phyloP scores from a whole-genome alignment of 2,113 vertebrate genomes.

The Labeo catla region DNA sequence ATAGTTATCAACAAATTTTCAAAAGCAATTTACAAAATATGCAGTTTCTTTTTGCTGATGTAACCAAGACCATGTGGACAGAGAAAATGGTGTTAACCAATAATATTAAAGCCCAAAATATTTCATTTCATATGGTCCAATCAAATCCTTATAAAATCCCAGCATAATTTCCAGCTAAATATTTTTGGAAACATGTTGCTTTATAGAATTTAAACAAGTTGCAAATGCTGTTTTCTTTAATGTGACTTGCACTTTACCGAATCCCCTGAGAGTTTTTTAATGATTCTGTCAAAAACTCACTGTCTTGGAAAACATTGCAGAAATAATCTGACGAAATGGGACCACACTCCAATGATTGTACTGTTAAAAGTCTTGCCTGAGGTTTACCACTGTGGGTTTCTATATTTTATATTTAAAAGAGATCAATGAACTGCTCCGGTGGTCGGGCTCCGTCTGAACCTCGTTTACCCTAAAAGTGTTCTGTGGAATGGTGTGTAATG shows the following conservation, averaged over 20 bases:
- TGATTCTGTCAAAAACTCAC: background rate
- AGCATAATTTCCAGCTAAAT: background rate
- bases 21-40: background rate
- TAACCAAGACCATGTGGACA: background rate
- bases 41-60: background rate
- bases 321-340: constrained; percentile 1
- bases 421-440: constrained; percentile 23
- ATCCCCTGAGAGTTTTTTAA: background rate
- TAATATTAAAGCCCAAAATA: background rate
- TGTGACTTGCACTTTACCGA: background rate
- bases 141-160: background rate
- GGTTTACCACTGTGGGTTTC: constrained; percentile 2
- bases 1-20: background rate
- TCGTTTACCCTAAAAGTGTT: constrained; percentile 21
- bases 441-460: constrained; percentile 29
- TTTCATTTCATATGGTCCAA: background rate
- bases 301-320: background rate
- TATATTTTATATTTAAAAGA: constrained; percentile 35
- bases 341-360: constrained; percentile 1
- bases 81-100: background rate
- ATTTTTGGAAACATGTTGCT: background rate
- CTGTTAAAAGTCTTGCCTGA: background rate
- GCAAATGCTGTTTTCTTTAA: constrained; percentile 1
- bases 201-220: background rate
- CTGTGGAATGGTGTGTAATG: constrained; percentile 40